Evolutionary conservation across 2,797 vertebrate genomes (phyloP).

Genomic region (Acanthopagrus latus): DNA sequence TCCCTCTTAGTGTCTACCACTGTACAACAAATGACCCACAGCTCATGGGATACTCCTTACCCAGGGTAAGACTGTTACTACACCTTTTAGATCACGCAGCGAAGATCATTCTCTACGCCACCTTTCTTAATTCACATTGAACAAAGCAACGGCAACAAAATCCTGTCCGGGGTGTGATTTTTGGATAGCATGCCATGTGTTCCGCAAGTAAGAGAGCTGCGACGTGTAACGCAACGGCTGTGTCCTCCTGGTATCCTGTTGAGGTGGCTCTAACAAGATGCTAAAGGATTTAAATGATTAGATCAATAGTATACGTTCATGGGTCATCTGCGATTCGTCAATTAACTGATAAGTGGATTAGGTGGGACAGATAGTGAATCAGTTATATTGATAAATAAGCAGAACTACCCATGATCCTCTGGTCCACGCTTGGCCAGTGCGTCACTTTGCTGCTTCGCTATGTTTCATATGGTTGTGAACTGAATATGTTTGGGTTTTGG

Average conservation of each 20-base stretch:
- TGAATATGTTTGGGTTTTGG: neutral
- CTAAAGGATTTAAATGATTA: neutral
- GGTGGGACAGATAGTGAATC: neutral
- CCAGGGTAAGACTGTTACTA: constrained; percentile 60
- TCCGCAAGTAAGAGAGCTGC: too few species aligned
- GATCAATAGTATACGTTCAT: neutral
- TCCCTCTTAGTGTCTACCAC: constrained; percentile 75
- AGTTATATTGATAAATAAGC: too few species aligned
- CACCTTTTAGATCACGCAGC: too few species aligned
- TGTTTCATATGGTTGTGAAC: neutral
- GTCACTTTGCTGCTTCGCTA: neutral
- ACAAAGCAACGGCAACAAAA: too few species aligned
- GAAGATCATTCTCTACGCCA: too few species aligned
- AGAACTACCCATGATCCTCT: neutral
- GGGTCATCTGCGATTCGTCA: too few species aligned
- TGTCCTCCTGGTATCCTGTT: too few species aligned
- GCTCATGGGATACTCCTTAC: constrained; percentile 76
- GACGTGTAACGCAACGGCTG: too few species aligned
- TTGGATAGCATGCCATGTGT: too few species aligned
- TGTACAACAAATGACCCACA: constrained; percentile 69
- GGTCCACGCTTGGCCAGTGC: neutral
- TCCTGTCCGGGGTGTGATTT: too few species aligned
- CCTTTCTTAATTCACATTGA: too few species aligned
- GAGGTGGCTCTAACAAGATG: too few species aligned
- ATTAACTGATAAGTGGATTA: neutral